These are phyloP conservation scores for Cryptoblepharus egeriae DNA, from an alignment of 2,797 vertebrate genomes.

Conservation along the genomic window DNA sequence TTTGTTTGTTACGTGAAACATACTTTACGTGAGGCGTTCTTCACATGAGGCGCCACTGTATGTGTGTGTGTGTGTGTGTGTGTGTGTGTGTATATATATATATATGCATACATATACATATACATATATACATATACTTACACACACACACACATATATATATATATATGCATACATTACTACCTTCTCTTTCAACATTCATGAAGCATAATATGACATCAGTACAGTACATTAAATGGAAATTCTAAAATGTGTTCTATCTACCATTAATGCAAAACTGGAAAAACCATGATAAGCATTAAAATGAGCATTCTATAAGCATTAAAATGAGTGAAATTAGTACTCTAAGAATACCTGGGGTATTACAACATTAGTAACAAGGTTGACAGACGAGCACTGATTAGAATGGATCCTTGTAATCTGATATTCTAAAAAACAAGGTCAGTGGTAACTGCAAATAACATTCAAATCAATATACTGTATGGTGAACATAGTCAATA, in stretches of 20 bases:
- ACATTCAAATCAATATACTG: slow-evolving; percentile 33
- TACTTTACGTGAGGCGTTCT: no score
- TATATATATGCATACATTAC: no score
- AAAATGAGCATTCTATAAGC: not conserved
- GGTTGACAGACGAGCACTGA: not conserved
- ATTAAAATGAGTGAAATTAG: not conserved
- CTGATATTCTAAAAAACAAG: slow-evolving; percentile 2
- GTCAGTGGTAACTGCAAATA: slow-evolving; percentile 20
- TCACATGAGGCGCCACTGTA: no score
- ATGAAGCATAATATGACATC: not conserved
- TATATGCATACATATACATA: no score
- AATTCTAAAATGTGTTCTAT: not conserved
- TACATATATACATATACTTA: no score
- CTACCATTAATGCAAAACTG: not conserved
- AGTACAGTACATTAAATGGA: not conserved
- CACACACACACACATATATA: no score
- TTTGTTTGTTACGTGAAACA: no score
- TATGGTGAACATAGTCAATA: not conserved
- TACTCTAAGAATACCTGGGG: not conserved
- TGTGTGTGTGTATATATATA: no score
- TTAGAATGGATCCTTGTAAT: not conserved
- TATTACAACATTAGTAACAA: not conserved
- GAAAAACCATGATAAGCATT: not conserved
- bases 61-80: no score
- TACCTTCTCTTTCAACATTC: not conserved